Conservation (phyloP, 2,888 invertebrate species). For the Drosophila nr. perissopoda region DNA sequence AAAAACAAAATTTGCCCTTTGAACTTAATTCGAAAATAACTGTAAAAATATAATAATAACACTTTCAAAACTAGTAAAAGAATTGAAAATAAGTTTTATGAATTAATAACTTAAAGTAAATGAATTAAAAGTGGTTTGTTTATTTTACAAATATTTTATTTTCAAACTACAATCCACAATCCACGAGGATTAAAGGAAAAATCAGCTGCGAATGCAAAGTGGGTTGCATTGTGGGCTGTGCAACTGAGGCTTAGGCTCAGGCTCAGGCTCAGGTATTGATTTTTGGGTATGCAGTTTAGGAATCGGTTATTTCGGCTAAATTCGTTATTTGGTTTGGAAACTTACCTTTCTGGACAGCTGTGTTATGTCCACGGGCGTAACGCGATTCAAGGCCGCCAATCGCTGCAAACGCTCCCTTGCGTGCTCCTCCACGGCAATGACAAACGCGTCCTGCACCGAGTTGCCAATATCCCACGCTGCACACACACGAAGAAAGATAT, state of each 20-base stretch:
- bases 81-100: too few species aligned
- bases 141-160: not conserved
- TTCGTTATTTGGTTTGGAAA: not conserved
- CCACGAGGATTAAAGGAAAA: too few species aligned
- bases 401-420: slow-evolving; percentile 96
- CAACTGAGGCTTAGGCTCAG: not conserved
- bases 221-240: not conserved
- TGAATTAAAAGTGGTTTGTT: not conserved
- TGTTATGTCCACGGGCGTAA: slow-evolving; percentile 97
- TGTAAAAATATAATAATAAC: not conserved
- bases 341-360: slow-evolving; percentile 93
- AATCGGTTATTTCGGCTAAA: not conserved
- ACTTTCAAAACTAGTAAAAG: not conserved
- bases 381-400: slow-evolving; percentile 95
- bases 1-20: not conserved
- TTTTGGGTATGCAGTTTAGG: not conserved
- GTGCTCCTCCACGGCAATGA: slow-evolving; percentile 98
- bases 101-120: not conserved
- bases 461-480: slow-evolving; percentile 94
- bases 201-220: not conserved
- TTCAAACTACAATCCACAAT: not conserved
- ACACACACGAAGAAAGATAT: slow-evolving; percentile 1
- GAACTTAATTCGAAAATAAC: not conserved
- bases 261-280: not conserved
- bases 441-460: slow-evolving; percentile 98